Evolutionary conservation across 2,888 invertebrate genomes (phyloP), one percentile per base, ranked within the genome.

Genomic region (Idaea dimidiata): DNA sequence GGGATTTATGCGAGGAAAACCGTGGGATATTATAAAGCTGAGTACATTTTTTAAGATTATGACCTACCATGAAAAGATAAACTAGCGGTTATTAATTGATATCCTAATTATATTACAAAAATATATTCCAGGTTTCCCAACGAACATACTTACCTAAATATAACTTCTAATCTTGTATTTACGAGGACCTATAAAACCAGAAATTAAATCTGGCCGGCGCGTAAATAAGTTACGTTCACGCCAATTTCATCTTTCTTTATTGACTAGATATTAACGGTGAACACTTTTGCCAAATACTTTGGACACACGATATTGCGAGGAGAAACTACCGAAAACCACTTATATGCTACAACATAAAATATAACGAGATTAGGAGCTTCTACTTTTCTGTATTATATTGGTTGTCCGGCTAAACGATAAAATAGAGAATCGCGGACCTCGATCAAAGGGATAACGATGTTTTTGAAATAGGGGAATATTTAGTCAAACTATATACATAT

Each of bases 391-490:
- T 18, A 56, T 56, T 18, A 56, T 17, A 56, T 56, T 56, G 18
- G 7, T 16, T 43, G 43, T 16, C 10, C 18, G 56, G 8, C 56
- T 56, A 17, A 17, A 56, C 14, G 56, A 18, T 56, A 56, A 56
- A 54, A 56, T 43, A 56, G 7, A 56, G 56, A 17, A 56, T 17
- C 18, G 56, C 18, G 18, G 10, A 17, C 17, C 56, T 56, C 17
- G 56, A 56, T 56, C 56, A 56, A 56, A 56, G 56, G 56, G 18
- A 56, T 18, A 56, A 56, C 56, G 56, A 56, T 56, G 56, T 56
- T 43, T 43, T n/a, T n/a, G n/a, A n/a, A n/a, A 43, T 43, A 43
- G 14, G 43, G 43, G 43, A 43, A 14, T 3, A 14, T 14, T 10
- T 8, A 1, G 8, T 43, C 1, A 14, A 8, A 14, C 43, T 43